Conservation (phyloP, 2,888 invertebrate genomes). For the Campoletis raptor region DNA sequence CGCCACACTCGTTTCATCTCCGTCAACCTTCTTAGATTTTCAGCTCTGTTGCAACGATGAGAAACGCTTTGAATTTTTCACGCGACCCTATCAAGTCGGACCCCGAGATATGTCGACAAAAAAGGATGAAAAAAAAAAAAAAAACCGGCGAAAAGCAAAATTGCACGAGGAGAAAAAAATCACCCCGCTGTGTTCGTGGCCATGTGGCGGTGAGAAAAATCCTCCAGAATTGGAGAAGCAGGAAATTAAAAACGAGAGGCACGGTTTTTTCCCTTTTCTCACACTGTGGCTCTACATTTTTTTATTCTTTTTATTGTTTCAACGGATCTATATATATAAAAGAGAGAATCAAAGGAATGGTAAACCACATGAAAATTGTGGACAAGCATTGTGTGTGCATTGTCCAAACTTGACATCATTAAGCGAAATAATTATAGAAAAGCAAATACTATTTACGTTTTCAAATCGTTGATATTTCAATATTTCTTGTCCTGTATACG, state of each 20-base stretch:
- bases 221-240: constrained; percentile 44
- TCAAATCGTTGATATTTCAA: not conserved
- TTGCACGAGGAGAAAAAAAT: not conserved
- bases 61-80: constrained; percentile 60
- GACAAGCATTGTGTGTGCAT: not conserved
- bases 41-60: constrained; percentile 34
- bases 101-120: constrained; percentile 24
- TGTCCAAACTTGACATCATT: not conserved
- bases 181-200: not conserved
- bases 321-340: not conserved
- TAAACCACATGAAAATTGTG: not conserved
- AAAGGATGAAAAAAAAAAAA: not conserved
- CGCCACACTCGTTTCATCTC: not conserved
- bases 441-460: not conserved
- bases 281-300: not conserved
- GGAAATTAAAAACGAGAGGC: constrained; percentile 62
- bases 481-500: not conserved
- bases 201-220: constrained; percentile 18
- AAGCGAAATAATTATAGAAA: not conserved
- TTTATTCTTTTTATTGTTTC: not conserved
- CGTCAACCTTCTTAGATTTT: constrained; percentile 9
- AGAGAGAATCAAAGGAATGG: not conserved
- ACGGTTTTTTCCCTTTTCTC: not conserved
- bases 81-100: constrained; percentile 18
- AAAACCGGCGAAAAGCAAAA: not conserved